Base-by-base conservation (phyloP, 2,888 invertebrate genomes). In the Erannis defoliaria region DNA sequence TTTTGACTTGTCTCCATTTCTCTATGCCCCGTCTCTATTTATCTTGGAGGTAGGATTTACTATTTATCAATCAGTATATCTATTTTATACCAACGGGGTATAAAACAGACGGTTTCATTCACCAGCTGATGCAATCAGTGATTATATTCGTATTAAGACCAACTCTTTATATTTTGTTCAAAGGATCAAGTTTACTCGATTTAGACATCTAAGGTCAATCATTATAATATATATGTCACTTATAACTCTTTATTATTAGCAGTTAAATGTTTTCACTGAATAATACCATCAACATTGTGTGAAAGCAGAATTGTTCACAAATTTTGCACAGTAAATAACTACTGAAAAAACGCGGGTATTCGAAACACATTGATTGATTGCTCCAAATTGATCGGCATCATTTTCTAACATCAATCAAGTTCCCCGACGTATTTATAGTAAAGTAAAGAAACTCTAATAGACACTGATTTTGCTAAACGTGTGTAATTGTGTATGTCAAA, bases 361-460 rank as follows among this genome's bases (percentile, higher is more conserved):
- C 46, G 42, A 8, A 56, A 48, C 40, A 45, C 48, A 48, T 66
- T 60, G 67, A 64, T 67, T 53, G 67, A 67, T 67, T 31, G 57
- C 54, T 50, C 45, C 50, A 57, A 55, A 60, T 58, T 53, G 62
- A 59, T 58, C 60, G 54, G n/a, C 54, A 43, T 42, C 54, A 57
- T 65, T 64, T 56, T 46, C 14, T 42, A 50, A 42, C 59, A 64
- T 59, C 64, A 55, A 64, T 61, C 64, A 64, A 60, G 40, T 56
- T 40, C 10, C 16, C 31, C 26, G 42, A 54, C 56, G 49, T 55
- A 38, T 62, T 46, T 46, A 19, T 56, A 51, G 50, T 56, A 33
- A 33, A 33, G 12, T 21, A 46, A 21, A 40, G 16, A 43, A 19
- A 55, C 48, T 48, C 23, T 53, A 53, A 46, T 40, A 35, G 5